Base-by-base conservation (phyloP, 1,140 invertebrate genomes). In the Pogonus chalceus region DNA sequence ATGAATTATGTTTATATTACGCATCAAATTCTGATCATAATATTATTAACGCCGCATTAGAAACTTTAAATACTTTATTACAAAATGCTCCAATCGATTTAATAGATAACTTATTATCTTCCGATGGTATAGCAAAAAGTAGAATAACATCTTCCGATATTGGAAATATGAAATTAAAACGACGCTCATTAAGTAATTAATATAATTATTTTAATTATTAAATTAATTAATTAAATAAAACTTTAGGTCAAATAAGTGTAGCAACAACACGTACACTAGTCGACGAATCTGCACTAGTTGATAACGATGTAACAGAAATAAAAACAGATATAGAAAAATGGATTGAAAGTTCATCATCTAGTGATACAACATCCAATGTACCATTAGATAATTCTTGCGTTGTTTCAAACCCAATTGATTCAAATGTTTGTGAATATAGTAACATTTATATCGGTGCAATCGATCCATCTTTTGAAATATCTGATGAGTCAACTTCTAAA, bases 41-140 rank as follows among this genome's bases (percentile, higher is more conserved):
- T 71, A 77, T 91, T n/a, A 79, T 90, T 50, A 90, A 89, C 57
- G 79, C 87, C 4, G 77, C 86, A 18, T 72, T 94, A 58, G 91
- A 95, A 72, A 85, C 87, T 22, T 71, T 93, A 12, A 81, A 81
- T 48, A 80, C 87, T 54, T 63, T 93, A 2, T 66, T 95, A 0
- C 80, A 81, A 49, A 77, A 78, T 55, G 79, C 82, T 9, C 78
- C 78, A 18, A 71, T 77, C n/a, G 68, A 76, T 7, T 70, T 91
- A 4, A 68, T 81, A 22, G 58, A 67, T 10, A 71, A 79, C 22
- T 68, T 93, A 9, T 61, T 82, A 18, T 74, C 76, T 53, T 62
- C 75, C 55, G 63, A 76, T 62, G 78, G 79, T 46, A 75, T 87
- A 61, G 74, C 56, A 52, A 72, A 64, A 61, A 75, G 60, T 63